A percentile compares a stretch with the other conserved stretches of the same genome.
These are phyloP conservation scores for Caprella mutica DNA, from an alignment of 2,888 invertebrate genomes.

Conservation along the genomic window DNA sequence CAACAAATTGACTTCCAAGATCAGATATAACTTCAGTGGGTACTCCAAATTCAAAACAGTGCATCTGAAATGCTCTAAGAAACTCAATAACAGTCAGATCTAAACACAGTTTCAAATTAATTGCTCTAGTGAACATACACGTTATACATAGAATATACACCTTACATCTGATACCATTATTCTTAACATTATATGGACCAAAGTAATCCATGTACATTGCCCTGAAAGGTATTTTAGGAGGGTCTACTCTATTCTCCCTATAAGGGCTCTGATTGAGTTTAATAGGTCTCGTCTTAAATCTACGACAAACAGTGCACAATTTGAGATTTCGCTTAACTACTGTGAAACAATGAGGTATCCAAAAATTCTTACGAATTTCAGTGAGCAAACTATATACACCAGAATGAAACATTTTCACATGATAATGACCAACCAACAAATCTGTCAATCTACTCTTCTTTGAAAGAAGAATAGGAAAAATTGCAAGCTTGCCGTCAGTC, in stretches of 20 bases:
- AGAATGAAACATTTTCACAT: neutral
- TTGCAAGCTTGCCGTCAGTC: no score
- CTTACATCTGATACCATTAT: neutral
- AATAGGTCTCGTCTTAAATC: neutral
- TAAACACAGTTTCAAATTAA: neutral
- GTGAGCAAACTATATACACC: neutral
- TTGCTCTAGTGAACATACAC: slow-evolving; percentile 6
- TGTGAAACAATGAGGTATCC: neutral
- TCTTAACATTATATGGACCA: neutral
- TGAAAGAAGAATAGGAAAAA: no score
- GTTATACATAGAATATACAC: neutral
- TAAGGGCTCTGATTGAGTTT: slow-evolving; percentile 2
- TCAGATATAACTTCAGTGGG: neutral
- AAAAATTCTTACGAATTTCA: neutral
- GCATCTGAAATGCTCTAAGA: neutral
- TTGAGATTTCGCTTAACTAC: neutral
- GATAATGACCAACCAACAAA: no score
- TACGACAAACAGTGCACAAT: neutral
- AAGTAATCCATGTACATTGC: neutral
- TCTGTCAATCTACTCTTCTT: no score
- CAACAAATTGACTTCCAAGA: neutral
- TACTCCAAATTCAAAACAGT: neutral
- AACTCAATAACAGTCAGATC: neutral
- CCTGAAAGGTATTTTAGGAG: neutral
- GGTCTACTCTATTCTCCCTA: neutral